Evolutionary conservation across 2,888 invertebrate species (phyloP).

Genomic region (Nemotelus pantherinus): DNA sequence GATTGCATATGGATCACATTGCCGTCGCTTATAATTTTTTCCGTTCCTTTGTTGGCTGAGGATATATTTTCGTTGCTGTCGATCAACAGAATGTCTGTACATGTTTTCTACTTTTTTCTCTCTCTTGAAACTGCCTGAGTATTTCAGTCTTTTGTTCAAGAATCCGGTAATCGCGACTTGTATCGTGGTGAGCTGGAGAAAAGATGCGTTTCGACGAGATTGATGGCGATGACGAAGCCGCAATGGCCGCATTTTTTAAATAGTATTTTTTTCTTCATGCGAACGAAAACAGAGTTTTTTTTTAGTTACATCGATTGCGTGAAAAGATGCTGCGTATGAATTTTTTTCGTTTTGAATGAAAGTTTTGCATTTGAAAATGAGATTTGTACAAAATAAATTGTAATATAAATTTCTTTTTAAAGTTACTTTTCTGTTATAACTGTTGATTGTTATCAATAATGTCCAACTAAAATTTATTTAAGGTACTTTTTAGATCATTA

Average conservation of each 20-base stretch:
- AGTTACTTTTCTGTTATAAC: no score
- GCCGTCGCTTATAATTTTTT: constrained; percentile 19
- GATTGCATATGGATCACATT: constrained; percentile 45
- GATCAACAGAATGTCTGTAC: neutral
- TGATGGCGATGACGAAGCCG: neutral
- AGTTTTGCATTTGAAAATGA: no score
- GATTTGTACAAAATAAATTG: no score
- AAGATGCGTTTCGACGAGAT: constrained; percentile 15
- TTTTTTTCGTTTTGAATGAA: no score
- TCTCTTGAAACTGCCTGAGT: constrained; percentile 15
- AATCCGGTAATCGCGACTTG: constrained; percentile 38
- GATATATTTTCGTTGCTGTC: constrained; percentile 27
- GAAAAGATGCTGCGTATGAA: no score
- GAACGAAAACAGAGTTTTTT: neutral
- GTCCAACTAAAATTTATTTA: no score
- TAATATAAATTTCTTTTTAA: no score
- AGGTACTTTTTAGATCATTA: no score
- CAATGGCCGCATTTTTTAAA: neutral
- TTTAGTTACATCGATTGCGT: no score
- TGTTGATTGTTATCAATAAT: no score
- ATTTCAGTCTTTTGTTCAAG: constrained; percentile 32
- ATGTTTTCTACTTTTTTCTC: constrained; percentile 10
- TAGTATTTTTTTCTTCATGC: neutral
- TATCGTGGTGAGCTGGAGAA: neutral
- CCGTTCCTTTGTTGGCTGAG: constrained; percentile 18